phyloP scores from a whole-genome alignment of 2,797 vertebrate species.

The Myotis myotis region DNA sequence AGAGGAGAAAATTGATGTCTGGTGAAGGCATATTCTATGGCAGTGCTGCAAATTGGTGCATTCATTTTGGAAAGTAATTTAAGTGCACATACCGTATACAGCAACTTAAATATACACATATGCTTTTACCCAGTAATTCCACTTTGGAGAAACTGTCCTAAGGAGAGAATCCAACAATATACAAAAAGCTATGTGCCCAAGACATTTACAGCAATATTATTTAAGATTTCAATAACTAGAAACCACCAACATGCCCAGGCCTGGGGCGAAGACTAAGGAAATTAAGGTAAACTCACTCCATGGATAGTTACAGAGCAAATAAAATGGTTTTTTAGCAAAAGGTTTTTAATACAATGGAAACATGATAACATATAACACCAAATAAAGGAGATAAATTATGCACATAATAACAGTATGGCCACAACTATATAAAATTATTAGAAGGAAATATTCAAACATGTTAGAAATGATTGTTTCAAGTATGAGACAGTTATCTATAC shows the following conservation, averaged over 20 bases:
- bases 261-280: neutral
- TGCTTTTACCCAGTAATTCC: neutral
- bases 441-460: slow-evolving; percentile 21
- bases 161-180: neutral
- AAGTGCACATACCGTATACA: neutral
- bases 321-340: neutral
- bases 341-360: neutral
- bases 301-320: neutral
- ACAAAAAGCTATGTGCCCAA: neutral
- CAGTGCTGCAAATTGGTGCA: neutral
- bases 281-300: neutral
- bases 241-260: neutral
- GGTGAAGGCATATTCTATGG: neutral
- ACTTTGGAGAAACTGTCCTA: neutral
- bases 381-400: neutral
- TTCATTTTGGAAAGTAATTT: neutral
- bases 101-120: neutral
- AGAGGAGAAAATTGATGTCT: neutral
- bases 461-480: neutral
- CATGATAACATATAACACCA: neutral
- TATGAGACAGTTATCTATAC: neutral
- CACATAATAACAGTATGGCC: neutral
- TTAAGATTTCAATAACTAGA: neutral
- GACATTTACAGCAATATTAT: neutral
- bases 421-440: neutral